Evolutionary conservation across 2,797 vertebrate genomes (phyloP).

Genomic region (Simalia tracyae): DNA sequence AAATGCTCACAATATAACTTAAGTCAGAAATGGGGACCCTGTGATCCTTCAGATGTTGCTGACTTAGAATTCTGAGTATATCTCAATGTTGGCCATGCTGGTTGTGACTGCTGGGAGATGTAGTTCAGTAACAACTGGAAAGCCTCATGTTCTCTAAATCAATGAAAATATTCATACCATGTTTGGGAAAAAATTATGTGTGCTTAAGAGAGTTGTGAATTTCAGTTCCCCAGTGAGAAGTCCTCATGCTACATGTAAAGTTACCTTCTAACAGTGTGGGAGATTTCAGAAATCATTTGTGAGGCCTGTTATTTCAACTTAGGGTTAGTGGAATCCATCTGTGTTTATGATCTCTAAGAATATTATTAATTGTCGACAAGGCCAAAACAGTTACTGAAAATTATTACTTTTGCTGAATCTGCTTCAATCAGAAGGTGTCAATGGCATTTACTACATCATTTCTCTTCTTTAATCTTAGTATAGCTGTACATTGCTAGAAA

Average conservation of each 20-base stretch:
- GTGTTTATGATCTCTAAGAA: not conserved
- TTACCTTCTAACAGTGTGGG: not conserved
- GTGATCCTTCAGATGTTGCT: not conserved
- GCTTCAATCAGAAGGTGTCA: not conserved
- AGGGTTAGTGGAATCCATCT: not conserved
- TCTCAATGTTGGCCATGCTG: not conserved
- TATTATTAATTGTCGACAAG: not conserved
- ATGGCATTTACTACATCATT: not conserved
- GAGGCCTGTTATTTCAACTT: not conserved
- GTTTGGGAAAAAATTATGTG: not conserved
- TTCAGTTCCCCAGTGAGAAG: not conserved
- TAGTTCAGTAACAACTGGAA: not conserved
- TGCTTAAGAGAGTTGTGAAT: not conserved
- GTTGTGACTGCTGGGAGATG: not conserved
- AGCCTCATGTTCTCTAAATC: not conserved
- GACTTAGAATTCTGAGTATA: not conserved
- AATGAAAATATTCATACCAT: not conserved
- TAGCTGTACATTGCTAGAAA: not conserved
- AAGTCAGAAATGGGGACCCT: not conserved
- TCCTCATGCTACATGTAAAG: not conserved
- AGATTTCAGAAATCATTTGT: not conserved
- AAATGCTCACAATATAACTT: not conserved
- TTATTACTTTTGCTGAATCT: not conserved
- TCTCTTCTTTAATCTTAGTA: not conserved
- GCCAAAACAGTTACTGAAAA: not conserved